Base-by-base conservation (phyloP, 2,797 vertebrate genomes). In the Fistularia tabacaria region DNA sequence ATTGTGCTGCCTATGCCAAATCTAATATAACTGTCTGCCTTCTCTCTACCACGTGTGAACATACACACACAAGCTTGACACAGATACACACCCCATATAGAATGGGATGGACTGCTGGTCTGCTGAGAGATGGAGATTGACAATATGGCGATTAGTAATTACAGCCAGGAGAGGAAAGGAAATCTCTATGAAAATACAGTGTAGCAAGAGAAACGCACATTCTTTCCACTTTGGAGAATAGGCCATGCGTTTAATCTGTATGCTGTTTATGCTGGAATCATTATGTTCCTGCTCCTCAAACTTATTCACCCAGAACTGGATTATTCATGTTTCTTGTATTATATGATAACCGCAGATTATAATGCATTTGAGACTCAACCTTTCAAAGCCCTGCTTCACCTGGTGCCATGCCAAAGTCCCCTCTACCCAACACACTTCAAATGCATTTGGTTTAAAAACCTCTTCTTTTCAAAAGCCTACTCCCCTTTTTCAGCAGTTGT, bases 1-100 rank as follows among this genome's bases (percentile, higher is more conserved):
- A 89, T 88, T 87, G 82, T 87, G 77, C 86, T 82, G 85, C 82
- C 78, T 81, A 69, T 68, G 73, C 81, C 79, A 89, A 88, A 88
- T 88, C 80, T 85, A 86, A 89, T 86, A 85, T 69, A 87, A 73
- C 79, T 69, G 36, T 46, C 53, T 59, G 66, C 48, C 75, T 50
- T 71, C 51, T 54, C 54, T 50, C 48, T 51, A 49, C 47, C 47
- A 67, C 64, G 49, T 70, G 49, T 42, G 49, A 13, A 40, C 44
- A 59, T 41, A 75, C 3, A 9, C 54, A 54, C 55, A 54, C 67
- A 73, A 71, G 54, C 53, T 52, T 51, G 56, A 51, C 15, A 41
- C 46, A 38, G 46, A 48, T 47, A 56, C 49, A 57, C 52, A 58
- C 57, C 59, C 67, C 39, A 51, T 52, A 60, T 14, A 40, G 38